Conservation (phyloP, 1,140 invertebrate genomes). For the Phymastichus coffea region DNA sequence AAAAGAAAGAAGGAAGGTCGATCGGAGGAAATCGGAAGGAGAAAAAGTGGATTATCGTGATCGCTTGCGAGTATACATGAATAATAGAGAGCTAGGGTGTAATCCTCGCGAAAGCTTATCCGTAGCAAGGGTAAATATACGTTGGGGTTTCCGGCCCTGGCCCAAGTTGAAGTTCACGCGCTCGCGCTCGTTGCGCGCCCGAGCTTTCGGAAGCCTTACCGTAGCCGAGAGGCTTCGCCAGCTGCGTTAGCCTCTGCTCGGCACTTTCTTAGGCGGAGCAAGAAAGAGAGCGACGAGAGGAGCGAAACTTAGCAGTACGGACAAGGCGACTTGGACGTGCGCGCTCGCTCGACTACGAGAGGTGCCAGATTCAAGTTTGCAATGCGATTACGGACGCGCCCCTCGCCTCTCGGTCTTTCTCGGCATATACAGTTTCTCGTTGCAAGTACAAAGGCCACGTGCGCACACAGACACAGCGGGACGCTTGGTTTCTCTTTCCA, state of each 20-base stretch:
- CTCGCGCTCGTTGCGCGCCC: not conserved
- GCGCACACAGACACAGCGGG: no score
- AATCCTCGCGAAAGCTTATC: not conserved
- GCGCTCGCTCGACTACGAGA: no score
- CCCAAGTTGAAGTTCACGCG: conserved; percentile 14
- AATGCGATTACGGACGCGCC: conserved; percentile 34
- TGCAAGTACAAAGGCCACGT: no score
- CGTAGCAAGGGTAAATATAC: not conserved
- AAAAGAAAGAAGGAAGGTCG: no score
- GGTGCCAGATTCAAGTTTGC: conserved; percentile 32
- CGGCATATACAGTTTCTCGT: no score
- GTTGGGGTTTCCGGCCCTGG: not conserved
- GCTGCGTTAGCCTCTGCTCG: not conserved
- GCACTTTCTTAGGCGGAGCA: not conserved
- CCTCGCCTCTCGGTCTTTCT: no score
- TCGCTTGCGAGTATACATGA: not conserved
- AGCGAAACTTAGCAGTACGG: no score
- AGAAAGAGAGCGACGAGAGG: no score
- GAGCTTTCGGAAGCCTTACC: not conserved
- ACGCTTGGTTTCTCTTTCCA: not conserved
- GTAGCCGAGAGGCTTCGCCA: not conserved
- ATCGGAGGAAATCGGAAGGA: not conserved
- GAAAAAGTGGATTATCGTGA: not conserved
- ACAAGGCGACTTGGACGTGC: no score
- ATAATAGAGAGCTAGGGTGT: not conserved